These are phyloP conservation scores for Verasper variegatus DNA, from an alignment of 2,113 vertebrate genomes.

Conservation along the genomic window DNA sequence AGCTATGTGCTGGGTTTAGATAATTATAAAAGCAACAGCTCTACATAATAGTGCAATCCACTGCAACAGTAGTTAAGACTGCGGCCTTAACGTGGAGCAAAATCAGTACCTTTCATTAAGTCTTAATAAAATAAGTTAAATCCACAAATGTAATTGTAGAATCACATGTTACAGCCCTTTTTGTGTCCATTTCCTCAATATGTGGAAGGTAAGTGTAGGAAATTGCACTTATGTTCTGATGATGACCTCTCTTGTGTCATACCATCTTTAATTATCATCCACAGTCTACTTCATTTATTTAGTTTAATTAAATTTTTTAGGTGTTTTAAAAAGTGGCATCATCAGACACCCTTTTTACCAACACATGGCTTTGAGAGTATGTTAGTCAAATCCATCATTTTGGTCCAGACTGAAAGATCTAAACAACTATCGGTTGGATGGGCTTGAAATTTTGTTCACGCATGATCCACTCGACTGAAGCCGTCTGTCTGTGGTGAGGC, in stretches of 20 bases:
- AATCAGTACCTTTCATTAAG: constrained; percentile 3
- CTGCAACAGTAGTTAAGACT: not conserved
- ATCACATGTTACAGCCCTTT: not conserved
- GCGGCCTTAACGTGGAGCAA: not conserved
- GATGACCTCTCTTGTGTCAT: not conserved
- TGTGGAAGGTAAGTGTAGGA: not conserved
- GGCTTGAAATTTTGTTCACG: not conserved
- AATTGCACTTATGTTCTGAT: not conserved
- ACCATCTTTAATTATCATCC: not conserved
- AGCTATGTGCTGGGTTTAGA: not conserved
- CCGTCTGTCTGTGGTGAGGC: not conserved
- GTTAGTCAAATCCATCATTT: no score
- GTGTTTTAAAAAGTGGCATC: not conserved
- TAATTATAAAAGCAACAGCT: constrained; percentile 28
- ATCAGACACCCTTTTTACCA: not conserved
- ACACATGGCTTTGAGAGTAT: no score
- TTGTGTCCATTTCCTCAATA: not conserved
- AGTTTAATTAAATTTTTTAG: not conserved
- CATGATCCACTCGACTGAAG: not conserved
- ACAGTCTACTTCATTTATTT: not conserved
- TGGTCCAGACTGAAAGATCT: no score
- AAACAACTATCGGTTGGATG: no score
- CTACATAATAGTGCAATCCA: not conserved
- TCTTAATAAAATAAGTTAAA: constrained; percentile 14
- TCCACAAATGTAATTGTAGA: constrained; percentile 1